A percentile compares a stretch with the other conserved stretches of the same genome.
These are phyloP conservation scores for Onychomys leucogaster DNA, from an alignment of 2,797 vertebrate species.

Conservation along the genomic window DNA sequence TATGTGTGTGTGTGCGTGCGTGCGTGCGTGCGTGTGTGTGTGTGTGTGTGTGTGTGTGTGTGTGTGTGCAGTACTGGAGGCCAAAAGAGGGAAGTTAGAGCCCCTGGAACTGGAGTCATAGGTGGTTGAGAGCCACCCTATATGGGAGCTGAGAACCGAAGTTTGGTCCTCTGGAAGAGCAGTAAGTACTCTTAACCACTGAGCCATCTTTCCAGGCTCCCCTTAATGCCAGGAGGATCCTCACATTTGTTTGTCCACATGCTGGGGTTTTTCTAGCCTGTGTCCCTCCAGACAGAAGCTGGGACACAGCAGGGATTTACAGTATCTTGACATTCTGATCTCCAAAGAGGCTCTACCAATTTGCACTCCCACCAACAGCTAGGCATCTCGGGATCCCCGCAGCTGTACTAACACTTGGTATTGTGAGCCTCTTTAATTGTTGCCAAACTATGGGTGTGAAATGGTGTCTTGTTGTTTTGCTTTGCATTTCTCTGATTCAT, in stretches of 20 bases:
- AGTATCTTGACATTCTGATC: not conserved
- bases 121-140: not conserved
- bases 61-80: not conserved
- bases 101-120: not conserved
- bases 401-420: conserved; percentile 72
- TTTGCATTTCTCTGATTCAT: conserved; percentile 54
- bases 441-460: conserved; percentile 69
- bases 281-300: not conserved
- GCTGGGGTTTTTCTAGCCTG: not conserved
- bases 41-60: not conserved
- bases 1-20: too few species aligned
- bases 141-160: not conserved
- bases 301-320: not conserved
- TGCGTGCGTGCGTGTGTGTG: not conserved
- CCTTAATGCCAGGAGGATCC: not conserved
- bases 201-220: not conserved
- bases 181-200: not conserved
- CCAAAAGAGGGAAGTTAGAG: not conserved
- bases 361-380: conserved; percentile 18
- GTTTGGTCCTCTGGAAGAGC: not conserved
- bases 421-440: conserved; percentile 65
- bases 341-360: conserved; percentile 33
- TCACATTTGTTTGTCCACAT: accelerated
- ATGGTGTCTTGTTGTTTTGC: conserved; percentile 29
- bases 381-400: not conserved